Base-by-base conservation (phyloP, 2,113 vertebrate species). In the Macroglossus sobrinus region DNA sequence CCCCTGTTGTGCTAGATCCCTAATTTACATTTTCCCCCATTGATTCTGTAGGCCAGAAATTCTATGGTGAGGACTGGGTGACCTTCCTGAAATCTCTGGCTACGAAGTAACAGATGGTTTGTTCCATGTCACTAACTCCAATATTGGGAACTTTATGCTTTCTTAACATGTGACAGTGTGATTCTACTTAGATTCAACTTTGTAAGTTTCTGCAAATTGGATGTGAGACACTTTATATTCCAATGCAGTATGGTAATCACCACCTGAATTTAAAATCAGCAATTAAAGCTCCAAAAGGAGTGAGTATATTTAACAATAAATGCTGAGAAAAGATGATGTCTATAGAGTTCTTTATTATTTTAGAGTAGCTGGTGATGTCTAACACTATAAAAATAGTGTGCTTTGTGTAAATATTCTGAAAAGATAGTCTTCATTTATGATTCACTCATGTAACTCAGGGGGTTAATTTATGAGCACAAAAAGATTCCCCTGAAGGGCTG, bases 281-380 rank as follows among this genome's bases (percentile, higher is more conserved):
- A 91, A 94, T 93, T 95, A 94, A 93, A 88, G 74, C 53, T 95
- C 47, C 40, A 68, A 91, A 84, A 38, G 21, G 72, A 96, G 45
- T 38, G 76, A 96, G 45, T 87, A 69, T 85, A 71, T 90, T 96
- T 94, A 84, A 96, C 74, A 82, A 57, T 88, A 85, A 85, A 72
- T 89, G 30, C 74, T 92, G 63, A 47, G 84, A 7, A 91, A 90
- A 85, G 63, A 79, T 89, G 71, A 75, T 28, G 33, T 88, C 50
- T 89, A 13, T 91, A n/a, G 81, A 92, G n/a, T 76, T 92, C n/a
- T 92, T 76, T 47, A 69, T 74, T 89, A 68, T 84, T 82, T 69
- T 84, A 57, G 59, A 38, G 33, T 85, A 93, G 30, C 68, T 86
- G 43, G n/a, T 90, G 94, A 69, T 50, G 38, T 91, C 19, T 75